Evolutionary conservation across 2,888 invertebrate genomes (phyloP).

Genomic region (Agonopterix arenella): DNA sequence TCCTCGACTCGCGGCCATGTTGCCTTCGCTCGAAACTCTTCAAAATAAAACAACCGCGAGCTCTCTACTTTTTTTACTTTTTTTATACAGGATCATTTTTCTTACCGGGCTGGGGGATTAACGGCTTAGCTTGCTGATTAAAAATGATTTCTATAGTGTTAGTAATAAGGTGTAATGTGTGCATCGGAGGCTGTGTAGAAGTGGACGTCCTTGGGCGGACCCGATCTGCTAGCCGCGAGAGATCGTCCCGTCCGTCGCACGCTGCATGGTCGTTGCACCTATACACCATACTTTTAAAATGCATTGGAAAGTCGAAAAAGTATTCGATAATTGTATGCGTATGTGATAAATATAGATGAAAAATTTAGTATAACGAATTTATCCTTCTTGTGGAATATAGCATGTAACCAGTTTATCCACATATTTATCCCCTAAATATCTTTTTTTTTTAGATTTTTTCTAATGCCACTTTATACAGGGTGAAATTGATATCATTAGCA

Average conservation of each 20-base stretch:
- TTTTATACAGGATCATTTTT: slow-evolving; percentile 76
- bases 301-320: slow-evolving; percentile 73
- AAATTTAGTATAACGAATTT: slow-evolving; percentile 29
- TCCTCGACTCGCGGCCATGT: slow-evolving; percentile 63
- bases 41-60: slow-evolving; percentile 71
- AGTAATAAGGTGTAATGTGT: slow-evolving; percentile 32
- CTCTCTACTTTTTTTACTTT: slow-evolving; percentile 52
- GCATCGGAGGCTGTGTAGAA: slow-evolving; percentile 40
- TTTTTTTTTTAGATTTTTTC: too few relatives aligned
- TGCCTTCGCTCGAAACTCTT: slow-evolving; percentile 54
- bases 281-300: slow-evolving; percentile 65
- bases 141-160: slow-evolving; percentile 31
- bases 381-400: too few relatives aligned
- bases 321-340: slow-evolving; percentile 21
- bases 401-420: not conserved
- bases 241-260: slow-evolving; percentile 63
- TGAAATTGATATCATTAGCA: too few relatives aligned
- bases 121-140: slow-evolving; percentile 19
- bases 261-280: slow-evolving; percentile 71
- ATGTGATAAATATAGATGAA: slow-evolving; percentile 2
- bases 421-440: too few relatives aligned
- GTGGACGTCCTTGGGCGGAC: slow-evolving; percentile 77
- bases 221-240: slow-evolving; percentile 74
- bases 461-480: too few relatives aligned
- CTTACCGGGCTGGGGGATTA: slow-evolving; percentile 64